Percentiles rank a stretch among this genome's conserved stretches.
phyloP scores from a whole-genome alignment of 2,797 vertebrate species.

The Vultur gryphus region DNA sequence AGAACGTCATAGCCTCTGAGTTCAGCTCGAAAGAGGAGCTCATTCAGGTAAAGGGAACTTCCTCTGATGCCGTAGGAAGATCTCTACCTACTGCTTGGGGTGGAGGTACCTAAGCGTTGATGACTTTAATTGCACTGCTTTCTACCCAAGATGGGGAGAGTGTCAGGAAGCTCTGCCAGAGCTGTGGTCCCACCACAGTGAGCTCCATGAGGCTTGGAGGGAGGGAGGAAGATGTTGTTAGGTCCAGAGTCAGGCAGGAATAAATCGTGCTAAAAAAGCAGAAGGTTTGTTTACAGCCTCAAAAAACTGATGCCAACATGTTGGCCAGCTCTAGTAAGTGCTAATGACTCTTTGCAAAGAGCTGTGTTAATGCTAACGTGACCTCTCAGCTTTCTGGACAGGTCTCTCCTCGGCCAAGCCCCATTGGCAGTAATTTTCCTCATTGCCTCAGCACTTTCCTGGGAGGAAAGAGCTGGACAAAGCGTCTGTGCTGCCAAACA shows the following conservation, averaged over 20 bases:
- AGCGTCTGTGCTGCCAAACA: background rate
- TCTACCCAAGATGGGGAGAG: background rate
- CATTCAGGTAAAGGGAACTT: slow-evolving; percentile 72
- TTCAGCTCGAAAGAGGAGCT: slow-evolving; percentile 86
- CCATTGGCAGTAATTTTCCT: background rate
- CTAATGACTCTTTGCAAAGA: background rate
- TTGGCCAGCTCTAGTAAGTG: background rate
- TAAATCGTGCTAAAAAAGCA: background rate
- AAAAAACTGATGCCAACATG: background rate
- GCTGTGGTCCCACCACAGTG: accelerated
- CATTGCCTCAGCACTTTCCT: background rate
- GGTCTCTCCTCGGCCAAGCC: background rate
- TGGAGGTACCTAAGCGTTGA: accelerated
- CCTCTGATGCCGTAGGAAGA: background rate
- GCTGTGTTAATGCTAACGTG: background rate
- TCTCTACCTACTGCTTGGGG: background rate
- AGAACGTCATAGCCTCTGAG: slow-evolving; percentile 79
- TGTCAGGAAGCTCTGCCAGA: background rate
- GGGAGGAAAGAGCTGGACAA: background rate
- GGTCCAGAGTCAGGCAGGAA: background rate
- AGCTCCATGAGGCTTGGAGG: background rate
- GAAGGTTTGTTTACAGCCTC: background rate
- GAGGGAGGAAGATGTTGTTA: background rate
- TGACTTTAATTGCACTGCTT: background rate
- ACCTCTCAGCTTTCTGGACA: background rate